A percentile compares a stretch with the other conserved stretches of the same genome.
These are phyloP conservation scores for Ischnura elegans DNA, from an alignment of 2,888 invertebrate species.

Conservation along the genomic window DNA sequence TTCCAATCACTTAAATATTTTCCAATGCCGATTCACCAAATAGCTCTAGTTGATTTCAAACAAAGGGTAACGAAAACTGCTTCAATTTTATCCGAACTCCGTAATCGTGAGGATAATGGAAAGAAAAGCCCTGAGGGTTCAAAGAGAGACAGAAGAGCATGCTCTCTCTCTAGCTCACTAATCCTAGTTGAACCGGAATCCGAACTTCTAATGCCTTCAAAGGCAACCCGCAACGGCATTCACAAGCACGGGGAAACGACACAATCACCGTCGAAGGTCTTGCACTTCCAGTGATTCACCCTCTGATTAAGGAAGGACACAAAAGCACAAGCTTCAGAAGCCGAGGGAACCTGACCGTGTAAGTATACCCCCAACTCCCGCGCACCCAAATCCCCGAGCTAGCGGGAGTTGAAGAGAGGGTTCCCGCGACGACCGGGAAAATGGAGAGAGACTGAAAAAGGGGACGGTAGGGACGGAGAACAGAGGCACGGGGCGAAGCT, in stretches of 20 bases:
- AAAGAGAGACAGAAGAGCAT: background rate
- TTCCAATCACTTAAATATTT: too few species aligned
- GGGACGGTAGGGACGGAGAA: background rate
- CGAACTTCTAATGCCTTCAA: conserved; percentile 16
- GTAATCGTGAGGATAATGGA: background rate
- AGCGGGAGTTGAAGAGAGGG: background rate
- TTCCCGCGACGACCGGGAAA: background rate
- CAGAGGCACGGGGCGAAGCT: background rate
- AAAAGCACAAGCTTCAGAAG: conserved; percentile 30
- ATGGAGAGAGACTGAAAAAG: background rate
- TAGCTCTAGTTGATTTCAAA: background rate
- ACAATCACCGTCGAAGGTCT: conserved; percentile 23
- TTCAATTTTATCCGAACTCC: background rate
- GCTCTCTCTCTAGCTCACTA: background rate
- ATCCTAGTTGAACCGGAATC: background rate
- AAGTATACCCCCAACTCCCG: background rate
- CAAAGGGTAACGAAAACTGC: background rate
- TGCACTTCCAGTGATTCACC: conserved; percentile 31
- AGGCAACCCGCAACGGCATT: conserved; percentile 25
- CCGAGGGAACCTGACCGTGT: conserved; percentile 21
- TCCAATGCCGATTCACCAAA: background rate
- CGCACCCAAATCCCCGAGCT: background rate
- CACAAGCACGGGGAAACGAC: conserved; percentile 11
- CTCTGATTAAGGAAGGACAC: conserved; percentile 8
- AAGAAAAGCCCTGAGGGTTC: background rate